Conservation (phyloP, 2,113 vertebrate species). For the Oncorhynchus tshawytscha region DNA sequence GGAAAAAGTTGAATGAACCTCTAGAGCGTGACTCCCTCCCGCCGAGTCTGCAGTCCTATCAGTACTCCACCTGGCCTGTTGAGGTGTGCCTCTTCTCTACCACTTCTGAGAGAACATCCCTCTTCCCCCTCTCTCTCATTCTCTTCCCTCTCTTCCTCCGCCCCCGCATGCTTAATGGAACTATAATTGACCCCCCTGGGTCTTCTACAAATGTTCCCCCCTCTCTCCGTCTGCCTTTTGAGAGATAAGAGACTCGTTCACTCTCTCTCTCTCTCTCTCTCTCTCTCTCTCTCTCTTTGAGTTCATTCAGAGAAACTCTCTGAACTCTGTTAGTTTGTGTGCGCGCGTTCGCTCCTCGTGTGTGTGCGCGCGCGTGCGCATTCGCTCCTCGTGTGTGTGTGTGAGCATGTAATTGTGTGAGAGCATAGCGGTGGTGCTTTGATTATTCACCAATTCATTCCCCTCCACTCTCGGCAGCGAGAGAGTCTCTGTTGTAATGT, state of each 20-base stretch:
- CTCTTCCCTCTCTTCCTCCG: slow-evolving; percentile 10
- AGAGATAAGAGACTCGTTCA: slow-evolving; percentile 6
- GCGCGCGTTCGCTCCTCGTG: too few relatives aligned
- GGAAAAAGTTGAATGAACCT: slow-evolving; percentile 7
- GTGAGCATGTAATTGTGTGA: background rate
- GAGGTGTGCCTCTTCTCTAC: slow-evolving; percentile 44
- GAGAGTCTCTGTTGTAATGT: background rate
- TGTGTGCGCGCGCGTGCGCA: too few relatives aligned
- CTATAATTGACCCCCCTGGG: slow-evolving; percentile 59
- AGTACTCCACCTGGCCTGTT: slow-evolving; percentile 17
- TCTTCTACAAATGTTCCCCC: slow-evolving; percentile 34
- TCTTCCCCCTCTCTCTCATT: slow-evolving; percentile 7
- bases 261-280: background rate
- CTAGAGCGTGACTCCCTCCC: background rate
- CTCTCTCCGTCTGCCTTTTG: slow-evolving; percentile 29
- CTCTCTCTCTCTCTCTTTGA: background rate
- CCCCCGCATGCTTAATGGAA: slow-evolving; percentile 43
- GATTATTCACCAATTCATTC: slow-evolving; percentile 59
- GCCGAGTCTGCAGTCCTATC: background rate
- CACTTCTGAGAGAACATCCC: slow-evolving; percentile 33
- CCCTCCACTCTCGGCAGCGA: background rate
- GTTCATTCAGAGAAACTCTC: background rate
- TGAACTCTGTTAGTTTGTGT: background rate
- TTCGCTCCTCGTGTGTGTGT: background rate
- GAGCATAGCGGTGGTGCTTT: slow-evolving; percentile 31